Percentiles rank a stretch among this genome's conserved stretches.
Conservation (phyloP, 2,113 vertebrate genomes). For the Notiomystis cincta region DNA sequence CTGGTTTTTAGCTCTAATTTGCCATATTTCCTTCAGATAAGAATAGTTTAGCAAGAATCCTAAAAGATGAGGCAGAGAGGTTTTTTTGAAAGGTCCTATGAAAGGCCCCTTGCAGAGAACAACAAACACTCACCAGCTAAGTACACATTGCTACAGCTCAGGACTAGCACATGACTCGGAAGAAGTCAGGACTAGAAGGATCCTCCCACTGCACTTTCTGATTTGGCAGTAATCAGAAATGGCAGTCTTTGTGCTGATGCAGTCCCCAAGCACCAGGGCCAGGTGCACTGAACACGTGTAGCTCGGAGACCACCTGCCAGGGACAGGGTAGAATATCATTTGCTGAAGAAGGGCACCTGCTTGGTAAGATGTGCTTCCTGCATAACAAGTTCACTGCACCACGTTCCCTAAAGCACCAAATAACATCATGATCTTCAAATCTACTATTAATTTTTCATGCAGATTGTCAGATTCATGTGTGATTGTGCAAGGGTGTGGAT, state of each 20-base stretch:
- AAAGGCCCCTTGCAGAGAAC: not conserved
- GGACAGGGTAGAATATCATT: conserved; percentile 16
- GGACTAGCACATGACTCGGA: not conserved
- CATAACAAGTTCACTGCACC: conserved; percentile 21
- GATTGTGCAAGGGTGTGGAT: not conserved
- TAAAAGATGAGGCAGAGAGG: not conserved
- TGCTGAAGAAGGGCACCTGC: conserved; percentile 59
- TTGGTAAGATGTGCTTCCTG: not conserved
- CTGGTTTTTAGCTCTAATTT: not conserved
- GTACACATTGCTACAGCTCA: not conserved
- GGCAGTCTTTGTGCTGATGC: not conserved
- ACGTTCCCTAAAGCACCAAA: conserved; percentile 39
- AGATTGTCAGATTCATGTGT: conserved; percentile 13
- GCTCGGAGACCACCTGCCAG: conserved; percentile 60
- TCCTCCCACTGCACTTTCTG: not conserved
- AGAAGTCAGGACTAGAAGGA: not conserved
- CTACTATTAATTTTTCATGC: conserved; percentile 37
- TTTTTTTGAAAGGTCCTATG: not conserved
- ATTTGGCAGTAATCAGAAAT: conserved; percentile 45
- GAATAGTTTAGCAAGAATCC: not conserved
- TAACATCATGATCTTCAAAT: conserved; percentile 20
- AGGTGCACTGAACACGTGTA: conserved; percentile 42
- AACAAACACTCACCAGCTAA: not conserved
- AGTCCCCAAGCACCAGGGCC: not conserved
- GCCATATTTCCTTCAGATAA: not conserved